Conservation (phyloP, 2,888 invertebrate species). For the Meteorus colon region DNA sequence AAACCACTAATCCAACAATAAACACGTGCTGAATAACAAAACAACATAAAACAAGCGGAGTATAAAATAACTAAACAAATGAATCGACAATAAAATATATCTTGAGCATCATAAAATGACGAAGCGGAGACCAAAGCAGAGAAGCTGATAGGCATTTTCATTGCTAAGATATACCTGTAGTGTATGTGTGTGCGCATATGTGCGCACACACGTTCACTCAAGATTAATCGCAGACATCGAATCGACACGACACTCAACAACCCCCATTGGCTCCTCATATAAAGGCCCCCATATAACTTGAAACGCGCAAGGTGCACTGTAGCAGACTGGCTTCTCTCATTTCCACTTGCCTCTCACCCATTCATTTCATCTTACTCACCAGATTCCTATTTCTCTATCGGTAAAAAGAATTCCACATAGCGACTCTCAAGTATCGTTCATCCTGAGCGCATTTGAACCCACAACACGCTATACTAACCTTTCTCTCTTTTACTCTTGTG, state of each 20-base stretch:
- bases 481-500: conserved; percentile 32
- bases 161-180: no score
- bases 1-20: not conserved
- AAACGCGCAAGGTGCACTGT: conserved; percentile 14
- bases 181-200: not conserved
- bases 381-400: not conserved
- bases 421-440: conserved; percentile 24
- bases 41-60: not conserved
- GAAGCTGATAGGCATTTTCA: conserved; percentile 3
- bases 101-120: not conserved
- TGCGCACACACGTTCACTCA: conserved; percentile 31
- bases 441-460: conserved; percentile 9
- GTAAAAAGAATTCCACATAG: not conserved
- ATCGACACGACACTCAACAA: conserved; percentile 36
- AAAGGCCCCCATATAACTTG: conserved; percentile 27
- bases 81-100: conserved; percentile 3
- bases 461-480: conserved; percentile 25
- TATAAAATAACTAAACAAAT: not conserved
- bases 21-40: not conserved
- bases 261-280: conserved; percentile 10
- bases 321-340: not conserved
- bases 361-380: not conserved
- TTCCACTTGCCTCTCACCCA: not conserved
- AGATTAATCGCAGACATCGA: conserved; percentile 48
- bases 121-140: not conserved